These are phyloP conservation scores for Apamea anceps DNA, from an alignment of 2,888 invertebrate genomes.

Conservation along the genomic window DNA sequence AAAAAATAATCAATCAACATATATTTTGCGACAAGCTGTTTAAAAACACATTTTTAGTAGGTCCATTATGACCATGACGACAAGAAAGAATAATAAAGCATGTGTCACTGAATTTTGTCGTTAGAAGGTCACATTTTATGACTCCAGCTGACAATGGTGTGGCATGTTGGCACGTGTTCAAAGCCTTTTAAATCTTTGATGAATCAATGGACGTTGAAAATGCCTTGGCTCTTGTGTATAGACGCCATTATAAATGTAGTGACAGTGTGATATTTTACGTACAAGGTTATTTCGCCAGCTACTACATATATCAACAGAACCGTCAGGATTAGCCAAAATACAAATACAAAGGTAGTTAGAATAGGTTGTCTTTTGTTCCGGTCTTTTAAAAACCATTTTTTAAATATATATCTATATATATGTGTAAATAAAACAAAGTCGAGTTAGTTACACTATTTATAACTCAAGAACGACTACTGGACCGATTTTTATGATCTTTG, in stretches of 20 bases:
- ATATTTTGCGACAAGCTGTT: neutral
- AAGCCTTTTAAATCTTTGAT: conserved; percentile 60
- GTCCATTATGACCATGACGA: neutral
- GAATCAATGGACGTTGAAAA: conserved; percentile 35
- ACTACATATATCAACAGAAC: neutral
- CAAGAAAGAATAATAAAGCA: conserved; percentile 4
- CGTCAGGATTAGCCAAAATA: neutral
- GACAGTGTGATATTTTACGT: neutral
- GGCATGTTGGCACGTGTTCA: conserved; percentile 53
- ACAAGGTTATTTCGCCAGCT: neutral
- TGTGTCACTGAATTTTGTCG: conserved; percentile 18
- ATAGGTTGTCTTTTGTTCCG: neutral
- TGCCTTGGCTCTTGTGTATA: conserved; percentile 10
- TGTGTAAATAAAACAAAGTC: no score
- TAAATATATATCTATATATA: neutral
- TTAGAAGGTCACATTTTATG: conserved; percentile 41
- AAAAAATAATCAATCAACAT: neutral
- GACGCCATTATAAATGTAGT: conserved; percentile 24
- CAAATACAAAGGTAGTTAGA: neutral
- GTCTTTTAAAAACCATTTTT: neutral
- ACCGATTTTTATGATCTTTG: neutral
- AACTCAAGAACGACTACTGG: neutral
- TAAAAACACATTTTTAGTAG: neutral
- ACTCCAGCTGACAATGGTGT: conserved; percentile 24
- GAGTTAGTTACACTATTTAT: neutral